These are phyloP conservation scores for Caerostris darwini DNA, from an alignment of 1,140 invertebrate species.

Conservation along the genomic window DNA sequence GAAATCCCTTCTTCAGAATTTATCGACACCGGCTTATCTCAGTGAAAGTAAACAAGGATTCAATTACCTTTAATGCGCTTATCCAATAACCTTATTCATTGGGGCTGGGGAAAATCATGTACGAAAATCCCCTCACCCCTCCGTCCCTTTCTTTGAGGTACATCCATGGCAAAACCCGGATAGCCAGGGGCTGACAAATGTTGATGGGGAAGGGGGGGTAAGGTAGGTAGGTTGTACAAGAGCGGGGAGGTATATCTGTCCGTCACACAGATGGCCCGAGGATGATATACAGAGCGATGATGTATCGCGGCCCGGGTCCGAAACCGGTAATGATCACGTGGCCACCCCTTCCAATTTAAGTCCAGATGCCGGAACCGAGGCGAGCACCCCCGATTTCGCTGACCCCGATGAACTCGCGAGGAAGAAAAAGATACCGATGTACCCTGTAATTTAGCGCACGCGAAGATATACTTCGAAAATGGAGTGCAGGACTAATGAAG, in stretches of 20 bases:
- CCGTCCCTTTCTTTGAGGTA: neutral
- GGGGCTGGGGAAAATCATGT: neutral
- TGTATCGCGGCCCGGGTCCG: conserved; percentile 61
- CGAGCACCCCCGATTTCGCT: conserved; percentile 61
- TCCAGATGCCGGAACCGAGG: conserved; percentile 72
- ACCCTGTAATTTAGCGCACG: conserved; percentile 69
- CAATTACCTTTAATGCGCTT: conserved; percentile 71
- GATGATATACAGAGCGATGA: conserved; percentile 49
- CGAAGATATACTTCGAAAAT: conserved; percentile 28
- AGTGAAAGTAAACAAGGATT: conserved; percentile 69
- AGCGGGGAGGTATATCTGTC: conserved; percentile 43
- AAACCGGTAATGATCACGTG: conserved; percentile 76
- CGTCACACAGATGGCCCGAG: conserved; percentile 65
- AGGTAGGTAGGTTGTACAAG: neutral
- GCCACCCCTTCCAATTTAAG: conserved; percentile 77
- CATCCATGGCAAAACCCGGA: conserved; percentile 51
- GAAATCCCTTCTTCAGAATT: conserved; percentile 27
- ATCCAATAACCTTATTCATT: conserved; percentile 55
- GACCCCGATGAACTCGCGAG: conserved; percentile 69
- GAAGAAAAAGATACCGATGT: conserved; percentile 37
- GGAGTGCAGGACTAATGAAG: conserved; percentile 68
- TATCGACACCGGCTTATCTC: conserved; percentile 32
- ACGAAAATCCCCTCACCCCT: neutral
- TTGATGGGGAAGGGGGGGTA: neutral
- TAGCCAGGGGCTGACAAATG: conserved; percentile 71